These are phyloP conservation scores for Ceratina australensis DNA, from an alignment of 1,140 invertebrate species.

Conservation along the genomic window DNA sequence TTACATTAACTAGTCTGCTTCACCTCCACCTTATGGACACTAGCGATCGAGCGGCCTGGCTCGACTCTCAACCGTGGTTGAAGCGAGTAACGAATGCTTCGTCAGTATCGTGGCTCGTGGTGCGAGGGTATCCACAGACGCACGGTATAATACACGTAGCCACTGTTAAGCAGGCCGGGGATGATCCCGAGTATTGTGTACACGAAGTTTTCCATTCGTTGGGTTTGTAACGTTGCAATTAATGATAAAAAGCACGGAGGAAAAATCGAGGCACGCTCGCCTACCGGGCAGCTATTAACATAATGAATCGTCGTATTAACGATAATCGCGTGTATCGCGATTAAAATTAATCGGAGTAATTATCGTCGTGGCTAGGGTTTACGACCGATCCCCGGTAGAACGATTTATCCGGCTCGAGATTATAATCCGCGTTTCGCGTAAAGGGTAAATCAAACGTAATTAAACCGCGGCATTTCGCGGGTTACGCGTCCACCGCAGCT, in stretches of 20 bases:
- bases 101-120: slow-evolving; percentile 12
- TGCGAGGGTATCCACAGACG: too few relatives aligned
- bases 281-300: slow-evolving; percentile 10
- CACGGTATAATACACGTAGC: too few relatives aligned
- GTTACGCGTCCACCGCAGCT: background rate
- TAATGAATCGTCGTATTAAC: slow-evolving; percentile 22
- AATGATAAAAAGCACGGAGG: background rate
- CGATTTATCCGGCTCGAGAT: slow-evolving; percentile 2
- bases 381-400: slow-evolving; percentile 19
- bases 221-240: slow-evolving; percentile 13
- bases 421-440: slow-evolving; percentile 20
- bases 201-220: background rate
- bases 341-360: slow-evolving; percentile 26
- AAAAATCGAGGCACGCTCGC: background rate
- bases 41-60: slow-evolving; percentile 46
- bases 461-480: slow-evolving; percentile 11
- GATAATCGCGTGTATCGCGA: slow-evolving; percentile 15
- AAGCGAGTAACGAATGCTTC: slow-evolving; percentile 49
- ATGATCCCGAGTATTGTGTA: background rate
- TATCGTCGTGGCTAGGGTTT: background rate
- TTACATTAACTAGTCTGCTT: slow-evolving; percentile 48
- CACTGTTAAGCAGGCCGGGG: too few relatives aligned
- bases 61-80: slow-evolving; percentile 5
- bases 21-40: slow-evolving; percentile 27
- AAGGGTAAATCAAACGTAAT: slow-evolving; percentile 16